These are phyloP conservation scores for Hucho hucho DNA, from an alignment of 2,113 vertebrate species.

Conservation along the genomic window DNA sequence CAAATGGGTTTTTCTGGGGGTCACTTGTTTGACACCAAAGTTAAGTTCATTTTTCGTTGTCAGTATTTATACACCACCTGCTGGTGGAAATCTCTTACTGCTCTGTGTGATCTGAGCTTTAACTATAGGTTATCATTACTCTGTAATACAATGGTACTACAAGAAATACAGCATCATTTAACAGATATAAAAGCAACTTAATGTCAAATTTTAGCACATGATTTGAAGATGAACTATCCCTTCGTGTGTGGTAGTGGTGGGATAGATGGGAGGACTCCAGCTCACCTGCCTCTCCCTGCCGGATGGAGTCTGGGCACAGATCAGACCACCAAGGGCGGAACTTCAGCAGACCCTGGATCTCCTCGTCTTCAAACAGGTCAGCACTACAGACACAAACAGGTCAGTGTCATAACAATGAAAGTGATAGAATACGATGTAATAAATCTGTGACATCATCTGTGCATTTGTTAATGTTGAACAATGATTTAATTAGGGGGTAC, in stretches of 20 bases:
- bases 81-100: conserved; percentile 50
- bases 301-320: conserved; percentile 28
- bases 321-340: conserved; percentile 87
- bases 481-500: background rate
- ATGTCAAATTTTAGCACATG: no score
- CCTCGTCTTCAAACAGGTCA: conserved; percentile 88
- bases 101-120: background rate
- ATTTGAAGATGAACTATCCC: no score
- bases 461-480: background rate
- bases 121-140: no score
- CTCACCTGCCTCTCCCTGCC: conserved; percentile 50
- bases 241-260: background rate
- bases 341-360: conserved; percentile 77
- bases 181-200: no score
- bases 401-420: background rate
- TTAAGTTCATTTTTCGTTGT: conserved; percentile 12
- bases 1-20: no score
- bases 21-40: no score
- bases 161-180: no score
- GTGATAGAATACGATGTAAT: no score
- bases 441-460: no score
- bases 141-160: no score
- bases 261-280: background rate
- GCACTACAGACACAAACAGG: conserved; percentile 67
- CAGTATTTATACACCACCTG: conserved; percentile 62